phyloP scores from a whole-genome alignment of 2,797 vertebrate genomes.

The Pithecia hirsuta region DNA sequence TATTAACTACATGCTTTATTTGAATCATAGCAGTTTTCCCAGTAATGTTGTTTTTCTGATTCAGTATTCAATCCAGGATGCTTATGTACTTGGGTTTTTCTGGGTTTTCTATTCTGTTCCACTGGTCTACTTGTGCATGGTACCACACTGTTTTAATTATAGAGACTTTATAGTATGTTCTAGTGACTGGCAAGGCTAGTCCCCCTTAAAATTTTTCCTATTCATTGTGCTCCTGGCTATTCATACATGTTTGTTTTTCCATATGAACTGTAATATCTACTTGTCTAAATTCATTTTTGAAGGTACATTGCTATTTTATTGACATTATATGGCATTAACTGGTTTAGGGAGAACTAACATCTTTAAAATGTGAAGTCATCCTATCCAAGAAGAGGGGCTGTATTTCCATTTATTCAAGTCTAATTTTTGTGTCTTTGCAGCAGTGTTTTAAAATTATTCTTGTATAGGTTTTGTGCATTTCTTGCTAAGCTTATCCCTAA shows the following conservation, averaged over 20 bases:
- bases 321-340: neutral
- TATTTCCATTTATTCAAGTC: neutral
- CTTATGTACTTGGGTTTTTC: neutral
- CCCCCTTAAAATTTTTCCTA: neutral
- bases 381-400: neutral
- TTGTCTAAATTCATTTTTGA: neutral
- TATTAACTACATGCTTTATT: neutral
- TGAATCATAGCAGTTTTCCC: neutral
- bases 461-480: neutral
- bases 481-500: neutral
- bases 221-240: neutral
- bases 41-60: neutral
- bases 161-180: neutral
- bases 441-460: neutral
- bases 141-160: neutral
- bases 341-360: neutral
- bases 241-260: neutral
- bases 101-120: neutral
- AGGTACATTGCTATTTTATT: neutral
- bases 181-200: neutral
- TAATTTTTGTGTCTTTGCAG: slow-evolving; percentile 15
- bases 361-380: neutral
- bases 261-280: neutral
- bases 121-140: neutral
- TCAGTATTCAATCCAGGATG: neutral